A percentile compares a stretch with the other conserved stretches of the same genome.
Evolutionary conservation across 1,140 invertebrate species (phyloP).

Genomic region (Thaumatotibia leucotreta): DNA sequence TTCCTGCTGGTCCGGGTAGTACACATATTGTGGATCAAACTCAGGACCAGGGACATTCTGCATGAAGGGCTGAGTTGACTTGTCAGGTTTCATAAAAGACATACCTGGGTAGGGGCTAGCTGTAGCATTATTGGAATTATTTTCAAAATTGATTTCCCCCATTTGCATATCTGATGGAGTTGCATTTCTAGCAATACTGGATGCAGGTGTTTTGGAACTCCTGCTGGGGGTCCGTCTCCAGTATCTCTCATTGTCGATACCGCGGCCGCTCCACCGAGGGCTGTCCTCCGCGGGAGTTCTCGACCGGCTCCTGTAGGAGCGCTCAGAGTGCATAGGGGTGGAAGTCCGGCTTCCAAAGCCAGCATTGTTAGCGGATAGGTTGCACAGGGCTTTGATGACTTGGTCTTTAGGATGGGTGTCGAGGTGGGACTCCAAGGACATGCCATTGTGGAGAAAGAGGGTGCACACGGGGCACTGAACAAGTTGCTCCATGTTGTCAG

Average conservation of each 20-base stretch:
- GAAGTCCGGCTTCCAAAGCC: slow-evolving; percentile 56
- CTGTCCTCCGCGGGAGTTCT: slow-evolving; percentile 62
- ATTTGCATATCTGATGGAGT: slow-evolving; percentile 49
- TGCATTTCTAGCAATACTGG: slow-evolving; percentile 39
- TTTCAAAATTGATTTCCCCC: slow-evolving; percentile 55
- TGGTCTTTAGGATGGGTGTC: slow-evolving; percentile 91
- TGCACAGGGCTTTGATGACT: slow-evolving; percentile 86
- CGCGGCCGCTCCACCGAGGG: slow-evolving; percentile 43
- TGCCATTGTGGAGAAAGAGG: slow-evolving; percentile 87
- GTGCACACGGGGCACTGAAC: slow-evolving; percentile 89
- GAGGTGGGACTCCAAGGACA: slow-evolving; percentile 86
- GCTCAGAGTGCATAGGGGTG: slow-evolving; percentile 59
- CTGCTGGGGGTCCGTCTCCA: slow-evolving; percentile 48
- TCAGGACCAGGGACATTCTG: slow-evolving; percentile 34
- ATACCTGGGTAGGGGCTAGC: slow-evolving; percentile 36
- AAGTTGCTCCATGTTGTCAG: slow-evolving; percentile 72
- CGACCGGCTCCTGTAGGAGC: slow-evolving; percentile 67
- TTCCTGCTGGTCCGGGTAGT: slow-evolving; percentile 50
- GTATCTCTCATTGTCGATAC: slow-evolving; percentile 55
- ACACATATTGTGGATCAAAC: slow-evolving; percentile 53
- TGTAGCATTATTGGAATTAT: slow-evolving; percentile 28
- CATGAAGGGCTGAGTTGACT: slow-evolving; percentile 47
- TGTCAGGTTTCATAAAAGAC: slow-evolving; percentile 54
- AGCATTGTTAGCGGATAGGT: slow-evolving; percentile 45
- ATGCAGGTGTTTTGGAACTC: slow-evolving; percentile 23